Percentiles rank a stretch among this genome's conserved stretches.
These are phyloP conservation scores for Hipposideros larvatus DNA, from an alignment of 2,797 vertebrate species.

Conservation along the genomic window DNA sequence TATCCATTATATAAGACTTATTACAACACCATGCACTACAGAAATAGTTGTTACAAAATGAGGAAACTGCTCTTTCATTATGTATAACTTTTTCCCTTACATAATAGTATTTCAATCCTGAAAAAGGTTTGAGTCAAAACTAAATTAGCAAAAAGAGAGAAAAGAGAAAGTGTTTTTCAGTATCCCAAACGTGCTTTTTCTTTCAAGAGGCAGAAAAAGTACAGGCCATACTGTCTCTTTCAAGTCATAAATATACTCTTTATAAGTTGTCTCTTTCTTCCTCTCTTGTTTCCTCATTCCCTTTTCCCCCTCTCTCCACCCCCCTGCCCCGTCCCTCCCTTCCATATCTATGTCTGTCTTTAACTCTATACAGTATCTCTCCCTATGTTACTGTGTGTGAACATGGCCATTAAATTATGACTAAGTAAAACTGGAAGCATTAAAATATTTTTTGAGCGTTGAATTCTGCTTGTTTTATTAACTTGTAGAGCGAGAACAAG, in stretches of 20 bases:
- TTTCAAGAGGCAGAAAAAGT: not conserved
- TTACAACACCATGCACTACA: not conserved
- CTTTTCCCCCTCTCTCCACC: too few relatives aligned
- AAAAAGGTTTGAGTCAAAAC: conserved; percentile 22
- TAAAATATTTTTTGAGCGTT: conserved; percentile 50
- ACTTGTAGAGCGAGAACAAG: not conserved
- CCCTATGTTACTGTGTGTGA: not conserved
- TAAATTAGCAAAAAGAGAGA: conserved; percentile 31
- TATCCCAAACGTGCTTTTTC: not conserved
- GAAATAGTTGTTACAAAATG: conserved; percentile 23
- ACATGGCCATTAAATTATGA: not conserved
- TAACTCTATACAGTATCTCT: not conserved
- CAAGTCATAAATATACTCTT: not conserved
- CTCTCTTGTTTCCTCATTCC: not conserved
- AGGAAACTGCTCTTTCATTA: conserved; percentile 3
- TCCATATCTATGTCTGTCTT: not conserved
- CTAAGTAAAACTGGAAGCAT: conserved; percentile 61
- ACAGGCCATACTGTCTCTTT: not conserved
- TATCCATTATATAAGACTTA: not conserved
- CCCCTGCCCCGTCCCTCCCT: not conserved
- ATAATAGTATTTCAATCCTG: not conserved
- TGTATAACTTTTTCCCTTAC: conserved; percentile 20
- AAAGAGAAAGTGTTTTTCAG: conserved; percentile 20
- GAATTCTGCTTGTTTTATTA: conserved; percentile 20
- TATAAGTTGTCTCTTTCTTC: too few relatives aligned